Conservation (phyloP, 2,888 invertebrate species). For the Smittia aterrima region DNA sequence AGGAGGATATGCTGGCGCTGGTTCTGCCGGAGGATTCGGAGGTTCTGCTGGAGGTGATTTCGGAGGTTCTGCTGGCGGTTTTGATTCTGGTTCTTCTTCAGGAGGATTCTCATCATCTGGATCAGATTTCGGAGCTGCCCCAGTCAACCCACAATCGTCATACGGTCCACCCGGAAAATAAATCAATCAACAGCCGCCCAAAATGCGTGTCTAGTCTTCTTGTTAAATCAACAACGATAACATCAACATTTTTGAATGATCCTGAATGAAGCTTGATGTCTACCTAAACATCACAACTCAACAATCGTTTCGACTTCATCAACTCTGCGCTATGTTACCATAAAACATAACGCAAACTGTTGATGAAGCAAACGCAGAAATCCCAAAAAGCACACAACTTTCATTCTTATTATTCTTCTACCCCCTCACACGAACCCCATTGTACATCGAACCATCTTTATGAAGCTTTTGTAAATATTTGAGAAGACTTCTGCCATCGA, state of each 20-base stretch:
- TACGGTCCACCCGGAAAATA: constrained; percentile 40
- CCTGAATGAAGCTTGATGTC: constrained; percentile 20
- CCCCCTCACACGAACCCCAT: background rate
- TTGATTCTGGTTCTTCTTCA: background rate
- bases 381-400: background rate
- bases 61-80: background rate
- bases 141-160: constrained; percentile 26
- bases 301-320: background rate
- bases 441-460: background rate
- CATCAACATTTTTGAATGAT: constrained; percentile 32
- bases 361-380: constrained; percentile 15
- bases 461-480: constrained; percentile 36
- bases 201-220: constrained; percentile 40
- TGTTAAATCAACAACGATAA: constrained; percentile 23
- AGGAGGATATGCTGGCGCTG: background rate
- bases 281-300: background rate
- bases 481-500: constrained; percentile 15
- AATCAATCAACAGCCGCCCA: background rate
- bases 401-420: background rate
- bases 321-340: background rate
- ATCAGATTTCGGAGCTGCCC: background rate
- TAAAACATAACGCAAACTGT: background rate
- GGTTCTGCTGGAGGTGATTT: background rate
- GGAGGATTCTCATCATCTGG: constrained; percentile 21
- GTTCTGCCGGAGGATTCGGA: background rate